Evolutionary conservation across 1,140 invertebrate genomes (phyloP).

Genomic region (Cheumatopsyche charites): DNA sequence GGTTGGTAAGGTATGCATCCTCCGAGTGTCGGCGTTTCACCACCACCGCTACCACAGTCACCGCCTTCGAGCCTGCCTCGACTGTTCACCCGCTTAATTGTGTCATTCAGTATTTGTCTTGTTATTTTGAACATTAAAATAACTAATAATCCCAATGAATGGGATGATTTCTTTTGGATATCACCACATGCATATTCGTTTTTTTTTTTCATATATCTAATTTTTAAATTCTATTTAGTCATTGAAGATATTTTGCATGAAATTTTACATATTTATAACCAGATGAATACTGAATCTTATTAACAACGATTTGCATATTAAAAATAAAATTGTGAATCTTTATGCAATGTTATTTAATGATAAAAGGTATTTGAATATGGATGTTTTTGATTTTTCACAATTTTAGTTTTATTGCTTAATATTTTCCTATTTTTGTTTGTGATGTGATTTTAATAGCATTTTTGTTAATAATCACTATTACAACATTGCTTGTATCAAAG

Average conservation of each 20-base stretch:
- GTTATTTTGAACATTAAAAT: not conserved
- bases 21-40: slow-evolving; percentile 46
- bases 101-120: slow-evolving; percentile 23
- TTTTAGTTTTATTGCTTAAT: slow-evolving; percentile 31
- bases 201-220: slow-evolving; percentile 3
- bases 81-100: slow-evolving; percentile 32
- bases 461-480: slow-evolving; percentile 30
- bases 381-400: slow-evolving; percentile 13
- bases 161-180: too few species aligned
- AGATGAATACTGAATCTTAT: slow-evolving; percentile 23
- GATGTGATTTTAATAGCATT: slow-evolving; percentile 14
- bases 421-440: slow-evolving; percentile 24
- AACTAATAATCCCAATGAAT: too few species aligned
- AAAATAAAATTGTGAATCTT: slow-evolving; percentile 22
- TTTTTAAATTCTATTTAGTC: not conserved
- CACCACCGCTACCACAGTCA: slow-evolving; percentile 42
- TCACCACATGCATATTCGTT: not conserved
- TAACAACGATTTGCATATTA: slow-evolving; percentile 22
- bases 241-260: slow-evolving; percentile 4
- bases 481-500: slow-evolving; percentile 43
- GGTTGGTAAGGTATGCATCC: slow-evolving; percentile 74
- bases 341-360: not conserved
- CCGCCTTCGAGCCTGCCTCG: slow-evolving; percentile 34
- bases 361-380: slow-evolving; percentile 9
- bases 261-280: slow-evolving; percentile 3